Conservation (phyloP, 1,140 invertebrate species). For the Solenopsis fugax region DNA sequence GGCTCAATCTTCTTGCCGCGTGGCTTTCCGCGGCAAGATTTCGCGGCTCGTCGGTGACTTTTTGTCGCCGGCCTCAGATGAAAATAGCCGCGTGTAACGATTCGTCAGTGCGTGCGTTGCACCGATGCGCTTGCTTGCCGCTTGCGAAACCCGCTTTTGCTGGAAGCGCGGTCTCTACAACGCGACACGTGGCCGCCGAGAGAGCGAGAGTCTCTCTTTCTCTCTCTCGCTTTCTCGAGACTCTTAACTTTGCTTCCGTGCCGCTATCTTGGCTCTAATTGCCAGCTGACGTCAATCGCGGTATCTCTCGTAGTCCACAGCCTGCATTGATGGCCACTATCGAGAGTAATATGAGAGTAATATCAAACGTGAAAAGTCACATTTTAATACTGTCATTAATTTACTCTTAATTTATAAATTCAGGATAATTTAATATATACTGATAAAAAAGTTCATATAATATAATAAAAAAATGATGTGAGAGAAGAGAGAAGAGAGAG, state of each 20-base stretch:
- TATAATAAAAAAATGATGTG: neutral
- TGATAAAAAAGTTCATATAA: neutral
- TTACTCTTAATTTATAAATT: neutral
- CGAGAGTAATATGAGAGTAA: neutral
- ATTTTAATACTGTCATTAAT: neutral
- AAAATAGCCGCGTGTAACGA: constrained; percentile 73
- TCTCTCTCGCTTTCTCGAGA: neutral
- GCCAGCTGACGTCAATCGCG: constrained; percentile 65
- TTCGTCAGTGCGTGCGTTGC: constrained; percentile 68
- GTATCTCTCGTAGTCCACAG: constrained; percentile 21
- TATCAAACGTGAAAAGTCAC: neutral
- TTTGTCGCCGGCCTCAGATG: constrained; percentile 67
- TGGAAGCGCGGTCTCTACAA: constrained; percentile 60
- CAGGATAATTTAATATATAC: neutral
- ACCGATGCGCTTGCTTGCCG: constrained; percentile 51
- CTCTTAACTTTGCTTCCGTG: constrained; percentile 75
- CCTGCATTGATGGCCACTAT: constrained; percentile 15
- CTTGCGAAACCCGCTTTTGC: constrained; percentile 67
- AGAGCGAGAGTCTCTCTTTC: constrained; percentile 13
- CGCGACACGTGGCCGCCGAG: constrained; percentile 47
- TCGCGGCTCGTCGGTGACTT: constrained; percentile 42
- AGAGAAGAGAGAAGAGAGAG: no score
- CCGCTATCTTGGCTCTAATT: constrained; percentile 73
- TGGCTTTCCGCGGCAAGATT: constrained; percentile 34
- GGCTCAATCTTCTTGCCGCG: constrained; percentile 21